phyloP scores from a whole-genome alignment of 2,113 vertebrate genomes.

The Ivindomyrus marchei region DNA sequence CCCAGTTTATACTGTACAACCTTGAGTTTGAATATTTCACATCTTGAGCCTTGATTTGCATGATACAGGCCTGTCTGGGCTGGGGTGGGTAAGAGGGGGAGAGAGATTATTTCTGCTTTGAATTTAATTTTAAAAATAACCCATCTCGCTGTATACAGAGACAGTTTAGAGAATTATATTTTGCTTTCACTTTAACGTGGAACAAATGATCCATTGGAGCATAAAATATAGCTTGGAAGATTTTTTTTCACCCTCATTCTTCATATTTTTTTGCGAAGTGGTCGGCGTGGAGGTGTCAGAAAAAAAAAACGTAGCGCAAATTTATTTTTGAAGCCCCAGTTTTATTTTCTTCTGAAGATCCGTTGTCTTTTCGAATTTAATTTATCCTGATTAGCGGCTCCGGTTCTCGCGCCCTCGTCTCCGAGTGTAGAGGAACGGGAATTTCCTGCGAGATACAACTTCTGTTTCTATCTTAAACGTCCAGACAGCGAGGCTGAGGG shows the following conservation, averaged over 20 bases:
- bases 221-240: conserved; percentile 25
- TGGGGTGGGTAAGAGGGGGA: conserved; percentile 3
- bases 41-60: conserved; percentile 41
- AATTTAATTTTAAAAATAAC: conserved; percentile 23
- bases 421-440: background rate
- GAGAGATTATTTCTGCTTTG: conserved; percentile 26
- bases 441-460: background rate
- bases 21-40: conserved; percentile 30
- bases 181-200: conserved; percentile 24
- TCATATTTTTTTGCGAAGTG: conserved; percentile 5
- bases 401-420: background rate
- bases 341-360: background rate
- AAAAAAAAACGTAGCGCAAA: background rate
- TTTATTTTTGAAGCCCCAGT: background rate
- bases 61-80: conserved; percentile 36
- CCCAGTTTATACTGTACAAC: background rate
- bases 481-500: background rate
- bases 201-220: conserved; percentile 23
- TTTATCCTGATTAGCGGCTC: background rate
- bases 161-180: conserved; percentile 21
- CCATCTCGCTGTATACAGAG: conserved; percentile 13
- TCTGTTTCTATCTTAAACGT: background rate
- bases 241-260: conserved; percentile 14
- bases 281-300: background rate
- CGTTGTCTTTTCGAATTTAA: background rate